These are phyloP conservation scores for Collichthys lucidus DNA, from an alignment of 2,113 vertebrate genomes.

Conservation along the genomic window DNA sequence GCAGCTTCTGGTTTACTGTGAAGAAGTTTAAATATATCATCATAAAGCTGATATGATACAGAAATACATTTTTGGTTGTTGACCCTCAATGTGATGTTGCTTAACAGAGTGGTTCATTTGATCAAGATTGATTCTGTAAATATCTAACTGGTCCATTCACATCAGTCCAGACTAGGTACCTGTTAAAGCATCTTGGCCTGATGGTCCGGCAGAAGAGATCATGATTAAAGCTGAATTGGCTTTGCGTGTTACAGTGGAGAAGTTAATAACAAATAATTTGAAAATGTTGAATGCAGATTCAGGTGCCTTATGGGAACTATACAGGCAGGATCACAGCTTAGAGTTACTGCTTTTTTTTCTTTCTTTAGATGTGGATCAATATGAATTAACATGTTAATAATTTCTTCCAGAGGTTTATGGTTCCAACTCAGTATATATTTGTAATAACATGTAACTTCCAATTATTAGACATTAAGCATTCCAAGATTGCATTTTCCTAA, in stretches of 20 bases:
- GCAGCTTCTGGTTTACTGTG: slow-evolving; percentile 18
- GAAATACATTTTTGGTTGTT: slow-evolving; percentile 43
- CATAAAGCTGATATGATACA: slow-evolving; percentile 26
- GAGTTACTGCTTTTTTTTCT: background rate
- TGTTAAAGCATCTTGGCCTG: slow-evolving; percentile 35
- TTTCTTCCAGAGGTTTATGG: slow-evolving; percentile 37
- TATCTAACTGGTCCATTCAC: slow-evolving; percentile 34
- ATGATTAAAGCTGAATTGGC: background rate
- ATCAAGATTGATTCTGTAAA: slow-evolving; percentile 29
- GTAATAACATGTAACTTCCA: slow-evolving; percentile 39
- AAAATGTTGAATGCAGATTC: slow-evolving; percentile 22
- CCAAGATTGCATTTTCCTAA: slow-evolving; percentile 38
- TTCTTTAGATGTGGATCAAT: background rate
- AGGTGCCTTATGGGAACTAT: slow-evolving; percentile 72
- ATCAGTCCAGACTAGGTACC: slow-evolving; percentile 6
- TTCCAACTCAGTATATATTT: slow-evolving; percentile 50
- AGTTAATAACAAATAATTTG: background rate
- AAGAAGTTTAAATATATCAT: slow-evolving; percentile 8
- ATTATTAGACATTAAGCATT: slow-evolving; percentile 50
- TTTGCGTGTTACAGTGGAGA: slow-evolving; percentile 2
- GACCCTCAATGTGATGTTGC: slow-evolving; percentile 35
- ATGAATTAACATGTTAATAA: background rate
- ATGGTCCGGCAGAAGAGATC: background rate
- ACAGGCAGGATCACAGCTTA: slow-evolving; percentile 28
- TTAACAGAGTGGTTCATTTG: slow-evolving; percentile 14